Percentiles rank a stretch among this genome's conserved stretches.
These are phyloP conservation scores for Gymnodraco acuticeps DNA, from an alignment of 2,797 vertebrate genomes.

Conservation along the genomic window DNA sequence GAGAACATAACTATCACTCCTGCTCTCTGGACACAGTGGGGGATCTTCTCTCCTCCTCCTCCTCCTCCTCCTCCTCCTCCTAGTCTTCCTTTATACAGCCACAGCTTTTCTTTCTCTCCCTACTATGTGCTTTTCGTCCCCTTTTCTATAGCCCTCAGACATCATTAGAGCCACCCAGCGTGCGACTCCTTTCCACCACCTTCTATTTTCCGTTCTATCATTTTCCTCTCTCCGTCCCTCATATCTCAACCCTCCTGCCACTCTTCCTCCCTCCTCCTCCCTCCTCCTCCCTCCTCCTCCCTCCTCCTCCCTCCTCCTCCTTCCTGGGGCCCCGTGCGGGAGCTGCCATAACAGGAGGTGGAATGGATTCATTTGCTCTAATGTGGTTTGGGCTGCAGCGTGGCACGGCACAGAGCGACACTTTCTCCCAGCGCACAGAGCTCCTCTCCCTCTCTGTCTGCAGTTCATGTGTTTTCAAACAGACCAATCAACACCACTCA, in stretches of 20 bases:
- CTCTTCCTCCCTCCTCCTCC: constrained; percentile 54
- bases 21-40: constrained; percentile 59
- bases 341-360: constrained; percentile 87
- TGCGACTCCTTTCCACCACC: constrained; percentile 75
- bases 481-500: constrained; percentile 88
- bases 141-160: constrained; percentile 76
- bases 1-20: constrained; percentile 46
- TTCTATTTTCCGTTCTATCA: constrained; percentile 80
- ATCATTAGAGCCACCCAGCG: constrained; percentile 81
- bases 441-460: constrained; percentile 66
- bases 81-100: constrained; percentile 51
- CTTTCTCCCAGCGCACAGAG: constrained; percentile 77
- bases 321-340: constrained; percentile 77
- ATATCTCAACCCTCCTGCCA: constrained; percentile 75
- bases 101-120: constrained; percentile 40
- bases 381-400: constrained; percentile 88
- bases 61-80: constrained; percentile 33
- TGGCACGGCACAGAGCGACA: constrained; percentile 82
- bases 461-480: constrained; percentile 89
- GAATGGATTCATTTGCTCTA: constrained; percentile 89
- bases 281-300: constrained; percentile 72
- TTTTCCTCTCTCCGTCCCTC: constrained; percentile 74
- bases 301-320: constrained; percentile 59
- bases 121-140: constrained; percentile 57
- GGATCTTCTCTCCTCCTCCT: constrained; percentile 33